Base-by-base conservation (phyloP, 2,888 invertebrate species). In the Linyphia triangularis region DNA sequence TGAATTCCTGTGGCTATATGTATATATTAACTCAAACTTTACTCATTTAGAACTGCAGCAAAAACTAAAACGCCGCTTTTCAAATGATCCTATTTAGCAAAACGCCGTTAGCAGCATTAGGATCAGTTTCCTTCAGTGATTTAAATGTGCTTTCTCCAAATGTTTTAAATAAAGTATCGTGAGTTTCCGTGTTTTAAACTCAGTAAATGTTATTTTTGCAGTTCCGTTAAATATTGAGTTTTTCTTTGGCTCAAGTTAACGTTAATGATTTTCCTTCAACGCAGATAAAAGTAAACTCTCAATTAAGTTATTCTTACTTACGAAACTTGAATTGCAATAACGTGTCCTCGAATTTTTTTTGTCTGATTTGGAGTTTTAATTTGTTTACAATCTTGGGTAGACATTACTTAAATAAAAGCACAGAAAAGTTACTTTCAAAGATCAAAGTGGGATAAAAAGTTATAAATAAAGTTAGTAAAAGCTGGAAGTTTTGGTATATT, bases 1-100 rank as follows among this genome's bases (percentile, higher is more conserved):
- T 82, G 40, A 72, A 72, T 61, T 59, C 40, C 59, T 16, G 10
- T 7, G 51, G 69, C 82, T 82, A 24, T 51, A 51, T n/a, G 51
- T 51, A 51, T n/a, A 63, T 24, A 78, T 81, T 69, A 81, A 22
- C 65, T n/a, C 40, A 82, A 82, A 72, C 70, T 82, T 72, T 70
- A 33, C 82, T 82, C 82, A 72, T 82, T 82, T 82, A 61, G 63
- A 82, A 28, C 24, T 13, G 72, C 37, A 61, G 70, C 33, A 70
- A 70, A 70, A 61, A 51, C 33, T 28, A 37, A n/a, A 51, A n/a
- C 22, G 16, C 19, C 24, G 24, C 72, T 72, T 72, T 82, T 70
- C 70, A 72, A 82, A 82, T 70, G 70, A 82, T 61, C 61, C 70
- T 72, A 78, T 82, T 61, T 70, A 61, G 70, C 16, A 40, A 70